Conservation (phyloP, 2,888 invertebrate species). For the Elegia similella region DNA sequence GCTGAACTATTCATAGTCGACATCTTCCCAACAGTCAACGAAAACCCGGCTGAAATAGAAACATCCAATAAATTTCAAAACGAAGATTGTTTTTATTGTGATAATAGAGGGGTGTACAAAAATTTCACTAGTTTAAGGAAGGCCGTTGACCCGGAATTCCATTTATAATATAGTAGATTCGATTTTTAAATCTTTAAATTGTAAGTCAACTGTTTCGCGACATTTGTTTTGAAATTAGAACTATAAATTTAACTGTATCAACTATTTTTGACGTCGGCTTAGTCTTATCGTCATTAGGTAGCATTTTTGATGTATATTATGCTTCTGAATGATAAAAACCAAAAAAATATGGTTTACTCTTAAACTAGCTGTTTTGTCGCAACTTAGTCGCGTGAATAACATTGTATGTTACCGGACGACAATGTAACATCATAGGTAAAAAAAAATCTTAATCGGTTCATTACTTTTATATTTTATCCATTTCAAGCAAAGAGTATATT, state of each 20-base stretch:
- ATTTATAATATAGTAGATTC: conserved; percentile 53
- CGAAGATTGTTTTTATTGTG: conserved; percentile 57
- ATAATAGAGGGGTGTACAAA: conserved; percentile 59
- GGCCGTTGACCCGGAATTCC: conserved; percentile 65
- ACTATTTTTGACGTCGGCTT: not conserved
- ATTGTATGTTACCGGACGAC: too few species aligned
- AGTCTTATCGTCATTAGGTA: not conserved
- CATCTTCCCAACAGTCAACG: conserved; percentile 54
- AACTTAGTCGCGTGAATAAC: too few species aligned
- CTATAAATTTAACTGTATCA: conserved; percentile 9
- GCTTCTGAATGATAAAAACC: too few species aligned
- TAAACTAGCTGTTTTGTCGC: too few species aligned
- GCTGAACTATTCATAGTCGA: conserved; percentile 65
- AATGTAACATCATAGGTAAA: too few species aligned
- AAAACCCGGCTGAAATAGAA: conserved; percentile 70
- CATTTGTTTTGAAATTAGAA: conserved; percentile 11
- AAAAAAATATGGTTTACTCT: too few species aligned
- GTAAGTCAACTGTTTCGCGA: conserved; percentile 28
- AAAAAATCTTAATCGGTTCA: too few species aligned
- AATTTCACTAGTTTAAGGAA: conserved; percentile 38
- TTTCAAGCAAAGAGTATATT: too few species aligned
- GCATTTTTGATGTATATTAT: not conserved
- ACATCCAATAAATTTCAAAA: conserved; percentile 65
- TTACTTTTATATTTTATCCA: too few species aligned
- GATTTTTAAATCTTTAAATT: conserved; percentile 47